phyloP scores from a whole-genome alignment of 2,888 invertebrate genomes.

The Napeogenes inachia region DNA sequence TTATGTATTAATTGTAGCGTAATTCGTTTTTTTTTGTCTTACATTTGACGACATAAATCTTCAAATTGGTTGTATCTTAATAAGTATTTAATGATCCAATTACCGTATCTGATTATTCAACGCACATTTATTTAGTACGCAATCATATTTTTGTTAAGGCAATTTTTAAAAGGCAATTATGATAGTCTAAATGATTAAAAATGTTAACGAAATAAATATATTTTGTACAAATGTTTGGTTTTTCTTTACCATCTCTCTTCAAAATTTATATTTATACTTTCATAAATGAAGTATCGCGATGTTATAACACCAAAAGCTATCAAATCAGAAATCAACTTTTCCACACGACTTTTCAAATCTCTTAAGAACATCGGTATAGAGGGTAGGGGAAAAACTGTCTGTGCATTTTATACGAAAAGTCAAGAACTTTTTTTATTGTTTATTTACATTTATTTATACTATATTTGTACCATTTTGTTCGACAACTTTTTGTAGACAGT shows the following conservation, averaged over 20 bases:
- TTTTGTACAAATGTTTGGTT: slow-evolving; percentile 45
- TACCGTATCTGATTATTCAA: slow-evolving; percentile 13
- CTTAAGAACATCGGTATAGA: no score
- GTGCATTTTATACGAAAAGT: no score
- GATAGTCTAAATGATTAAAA: slow-evolving; percentile 37
- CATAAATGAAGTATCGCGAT: no score
- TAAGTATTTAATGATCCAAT: slow-evolving; percentile 6
- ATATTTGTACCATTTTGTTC: no score
- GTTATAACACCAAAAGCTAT: no score
- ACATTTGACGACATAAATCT: neutral
- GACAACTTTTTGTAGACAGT: no score
- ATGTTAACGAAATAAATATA: slow-evolving; percentile 52
- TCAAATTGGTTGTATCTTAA: neutral
- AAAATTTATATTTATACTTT: neutral
- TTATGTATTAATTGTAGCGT: no score
- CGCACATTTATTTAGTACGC: slow-evolving; percentile 14
- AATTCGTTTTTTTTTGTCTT: neutral
- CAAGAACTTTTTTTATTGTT: no score
- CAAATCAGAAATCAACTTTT: no score
- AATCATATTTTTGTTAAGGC: slow-evolving; percentile 8
- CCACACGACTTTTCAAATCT: no score
- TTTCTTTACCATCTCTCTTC: slow-evolving; percentile 4
- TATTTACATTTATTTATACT: no score
- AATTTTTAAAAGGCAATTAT: slow-evolving; percentile 32
- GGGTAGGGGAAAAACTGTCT: no score